Evolutionary conservation across 2,113 vertebrate species (phyloP).

Genomic region (Nycticorax nycticorax): DNA sequence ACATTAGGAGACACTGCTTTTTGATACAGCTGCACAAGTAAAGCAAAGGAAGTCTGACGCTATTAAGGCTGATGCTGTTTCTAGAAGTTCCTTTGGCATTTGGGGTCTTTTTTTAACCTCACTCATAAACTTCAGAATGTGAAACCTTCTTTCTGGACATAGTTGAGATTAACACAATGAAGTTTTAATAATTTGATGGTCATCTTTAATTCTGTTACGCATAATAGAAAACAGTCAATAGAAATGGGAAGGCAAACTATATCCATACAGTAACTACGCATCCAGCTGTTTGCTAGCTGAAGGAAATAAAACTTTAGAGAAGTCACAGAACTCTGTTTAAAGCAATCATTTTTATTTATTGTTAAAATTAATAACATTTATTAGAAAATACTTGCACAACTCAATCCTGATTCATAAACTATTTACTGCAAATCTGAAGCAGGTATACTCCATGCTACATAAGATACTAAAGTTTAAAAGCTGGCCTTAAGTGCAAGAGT

Average conservation of each 20-base stretch:
- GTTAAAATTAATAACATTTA: not conserved
- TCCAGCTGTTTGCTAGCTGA: not conserved
- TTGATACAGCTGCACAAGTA: not conserved
- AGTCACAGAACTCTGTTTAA: not conserved
- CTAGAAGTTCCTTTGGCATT: not conserved
- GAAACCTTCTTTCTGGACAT: not conserved
- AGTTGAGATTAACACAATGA: not conserved
- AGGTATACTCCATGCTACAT: not conserved
- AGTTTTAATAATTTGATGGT: not conserved
- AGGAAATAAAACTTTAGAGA: not conserved
- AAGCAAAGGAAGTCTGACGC: not conserved
- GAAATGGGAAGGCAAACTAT: not conserved
- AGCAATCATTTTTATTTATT: not conserved
- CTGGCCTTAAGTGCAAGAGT: not conserved
- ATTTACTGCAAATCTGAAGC: not conserved
- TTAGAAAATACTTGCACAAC: not conserved
- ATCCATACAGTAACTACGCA: not conserved
- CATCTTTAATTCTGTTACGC: not conserved
- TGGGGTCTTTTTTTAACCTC: accelerated
- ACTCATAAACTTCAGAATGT: not conserved
- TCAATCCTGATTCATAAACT: not conserved
- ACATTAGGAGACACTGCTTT: not conserved
- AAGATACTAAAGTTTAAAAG: not conserved
- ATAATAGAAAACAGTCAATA: not conserved
- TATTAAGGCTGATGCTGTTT: not conserved